Evolutionary conservation across 2,797 vertebrate species (phyloP).

Genomic region (Alca torda): DNA sequence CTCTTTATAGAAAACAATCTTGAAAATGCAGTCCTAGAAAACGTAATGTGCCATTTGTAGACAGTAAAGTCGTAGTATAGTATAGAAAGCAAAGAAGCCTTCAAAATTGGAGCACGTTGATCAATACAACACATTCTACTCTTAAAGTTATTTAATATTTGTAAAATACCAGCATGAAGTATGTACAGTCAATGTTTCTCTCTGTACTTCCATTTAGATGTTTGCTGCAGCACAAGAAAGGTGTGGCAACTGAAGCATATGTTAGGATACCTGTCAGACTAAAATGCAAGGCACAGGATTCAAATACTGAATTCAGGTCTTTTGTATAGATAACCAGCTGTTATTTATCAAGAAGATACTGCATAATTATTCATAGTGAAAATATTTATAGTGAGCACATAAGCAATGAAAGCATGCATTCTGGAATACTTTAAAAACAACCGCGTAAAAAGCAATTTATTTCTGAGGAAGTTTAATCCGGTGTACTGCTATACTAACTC

Average conservation of each 20-base stretch:
- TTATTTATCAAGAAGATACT: slow-evolving; percentile 27
- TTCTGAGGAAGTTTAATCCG: not conserved
- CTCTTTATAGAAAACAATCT: not conserved
- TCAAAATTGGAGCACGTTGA: not conserved
- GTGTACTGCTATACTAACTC: not conserved
- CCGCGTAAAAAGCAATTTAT: not conserved
- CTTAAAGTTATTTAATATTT: not conserved
- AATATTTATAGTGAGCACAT: slow-evolving; percentile 30
- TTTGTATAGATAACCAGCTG: slow-evolving; percentile 21
- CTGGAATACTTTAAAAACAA: not conserved
- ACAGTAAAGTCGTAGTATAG: not conserved
- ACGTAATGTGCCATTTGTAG: not conserved
- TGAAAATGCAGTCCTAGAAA: not conserved
- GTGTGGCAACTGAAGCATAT: not conserved
- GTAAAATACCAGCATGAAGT: not conserved
- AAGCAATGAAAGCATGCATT: not conserved
- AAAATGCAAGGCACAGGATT: not conserved
- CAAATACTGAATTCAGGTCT: not conserved
- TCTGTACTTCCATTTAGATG: not conserved
- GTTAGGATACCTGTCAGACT: not conserved
- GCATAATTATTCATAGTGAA: slow-evolving; percentile 1
- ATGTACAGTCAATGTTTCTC: not conserved
- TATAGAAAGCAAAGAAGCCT: not conserved
- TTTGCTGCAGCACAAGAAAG: not conserved
- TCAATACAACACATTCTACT: not conserved